These are phyloP conservation scores for Spicauda simplicius DNA, from an alignment of 2,888 invertebrate species.

Conservation along the genomic window DNA sequence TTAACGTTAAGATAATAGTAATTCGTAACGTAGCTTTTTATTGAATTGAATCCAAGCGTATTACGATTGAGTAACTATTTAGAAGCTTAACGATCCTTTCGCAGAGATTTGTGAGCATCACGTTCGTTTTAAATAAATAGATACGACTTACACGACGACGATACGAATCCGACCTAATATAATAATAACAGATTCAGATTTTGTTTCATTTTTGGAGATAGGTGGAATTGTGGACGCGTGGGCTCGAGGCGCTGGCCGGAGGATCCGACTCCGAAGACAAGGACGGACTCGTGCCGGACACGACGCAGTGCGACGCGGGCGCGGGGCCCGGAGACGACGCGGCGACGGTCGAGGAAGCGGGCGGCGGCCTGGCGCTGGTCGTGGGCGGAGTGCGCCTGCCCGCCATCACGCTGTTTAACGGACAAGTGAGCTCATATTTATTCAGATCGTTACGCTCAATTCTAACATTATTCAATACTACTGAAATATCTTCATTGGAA, in stretches of 20 bases:
- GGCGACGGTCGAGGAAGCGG: constrained; percentile 42
- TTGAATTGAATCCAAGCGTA: no score
- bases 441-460: no score
- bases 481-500: no score
- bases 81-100: no score
- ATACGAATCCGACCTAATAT: no score
- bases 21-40: no score
- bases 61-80: no score
- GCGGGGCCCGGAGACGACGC: constrained; percentile 35
- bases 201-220: constrained; percentile 4
- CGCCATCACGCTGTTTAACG: constrained; percentile 50
- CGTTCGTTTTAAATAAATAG: no score
- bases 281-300: background rate
- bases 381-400: constrained; percentile 59
- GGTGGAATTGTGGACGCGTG: constrained; percentile 60
- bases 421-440: constrained; percentile 44
- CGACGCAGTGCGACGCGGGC: constrained; percentile 39
- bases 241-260: constrained; percentile 55
- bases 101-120: no score
- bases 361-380: constrained; percentile 56
- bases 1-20: no score
- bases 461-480: no score
- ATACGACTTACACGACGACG: no score
- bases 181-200: background rate
- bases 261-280: constrained; percentile 21